phyloP scores from a whole-genome alignment of 2,113 vertebrate species.

The Hucho hucho region DNA sequence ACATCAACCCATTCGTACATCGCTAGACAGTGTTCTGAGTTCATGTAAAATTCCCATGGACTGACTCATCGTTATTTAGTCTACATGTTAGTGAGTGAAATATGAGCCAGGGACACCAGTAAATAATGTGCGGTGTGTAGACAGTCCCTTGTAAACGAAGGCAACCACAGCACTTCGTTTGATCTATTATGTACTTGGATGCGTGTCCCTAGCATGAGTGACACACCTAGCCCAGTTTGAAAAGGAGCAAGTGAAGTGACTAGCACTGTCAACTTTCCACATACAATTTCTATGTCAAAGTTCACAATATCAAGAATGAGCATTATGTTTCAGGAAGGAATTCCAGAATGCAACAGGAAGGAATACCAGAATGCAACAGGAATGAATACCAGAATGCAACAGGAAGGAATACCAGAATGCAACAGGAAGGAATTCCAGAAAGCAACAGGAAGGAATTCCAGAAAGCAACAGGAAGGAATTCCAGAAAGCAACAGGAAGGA shows the following conservation, averaged over 20 bases:
- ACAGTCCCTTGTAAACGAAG: slow-evolving; percentile 2
- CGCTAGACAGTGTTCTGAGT: background rate
- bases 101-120: slow-evolving; percentile 19
- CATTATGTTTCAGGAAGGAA: background rate
- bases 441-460: too few relatives aligned
- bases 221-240: background rate
- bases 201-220: background rate
- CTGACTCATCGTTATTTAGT: slow-evolving; percentile 4
- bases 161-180: slow-evolving; percentile 24
- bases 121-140: background rate
- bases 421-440: too few relatives aligned
- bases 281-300: background rate
- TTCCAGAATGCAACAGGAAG: too few relatives aligned
- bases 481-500: too few relatives aligned
- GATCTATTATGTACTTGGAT: slow-evolving; percentile 11
- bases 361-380: too few relatives aligned
- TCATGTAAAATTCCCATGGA: slow-evolving; percentile 19
- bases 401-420: too few relatives aligned
- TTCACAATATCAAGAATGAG: background rate
- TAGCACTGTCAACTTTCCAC: too few relatives aligned
- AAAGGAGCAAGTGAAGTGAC: background rate
- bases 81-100: slow-evolving; percentile 12
- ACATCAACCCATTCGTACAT: slow-evolving; percentile 5
- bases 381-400: too few relatives aligned
- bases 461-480: too few relatives aligned